These are phyloP conservation scores for Hepsetus odoe DNA, from an alignment of 2,113 vertebrate species.

Conservation along the genomic window DNA sequence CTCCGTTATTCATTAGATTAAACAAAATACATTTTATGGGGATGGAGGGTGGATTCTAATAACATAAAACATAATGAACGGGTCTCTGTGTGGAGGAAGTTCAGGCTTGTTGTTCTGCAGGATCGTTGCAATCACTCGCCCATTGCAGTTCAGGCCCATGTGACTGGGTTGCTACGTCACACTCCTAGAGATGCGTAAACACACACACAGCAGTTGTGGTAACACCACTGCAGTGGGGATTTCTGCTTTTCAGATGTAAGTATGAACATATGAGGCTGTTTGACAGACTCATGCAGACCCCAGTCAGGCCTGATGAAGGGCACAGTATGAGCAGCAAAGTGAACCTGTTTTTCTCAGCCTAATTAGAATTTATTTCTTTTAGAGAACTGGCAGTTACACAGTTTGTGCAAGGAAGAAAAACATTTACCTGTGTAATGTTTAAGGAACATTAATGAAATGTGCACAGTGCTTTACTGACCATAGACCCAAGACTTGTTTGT, in stretches of 20 bases:
- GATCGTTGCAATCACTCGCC: slow-evolving; percentile 18
- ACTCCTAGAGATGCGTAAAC: slow-evolving; percentile 58
- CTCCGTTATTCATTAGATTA: slow-evolving; percentile 2
- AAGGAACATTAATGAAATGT: slow-evolving; percentile 22
- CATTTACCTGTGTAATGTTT: slow-evolving; percentile 59
- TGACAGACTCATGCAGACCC: slow-evolving; percentile 43
- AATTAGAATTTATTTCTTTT: slow-evolving; percentile 71
- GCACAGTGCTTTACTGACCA: too few relatives aligned
- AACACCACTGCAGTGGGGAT: slow-evolving; percentile 51
- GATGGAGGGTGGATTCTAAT: slow-evolving; percentile 11
- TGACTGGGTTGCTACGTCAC: slow-evolving; percentile 55
- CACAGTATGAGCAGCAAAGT: slow-evolving; percentile 60
- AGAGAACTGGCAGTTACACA: slow-evolving; percentile 65
- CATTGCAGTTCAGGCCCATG: slow-evolving; percentile 34
- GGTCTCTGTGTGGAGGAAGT: background rate
- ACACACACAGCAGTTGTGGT: slow-evolving; percentile 30
- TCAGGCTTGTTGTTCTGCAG: slow-evolving; percentile 34
- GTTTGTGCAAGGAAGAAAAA: slow-evolving; percentile 62
- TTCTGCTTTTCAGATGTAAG: slow-evolving; percentile 62
- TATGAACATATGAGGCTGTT: slow-evolving; percentile 59
- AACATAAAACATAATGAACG: slow-evolving; percentile 8
- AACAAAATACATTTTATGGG: background rate
- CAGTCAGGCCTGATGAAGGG: background rate
- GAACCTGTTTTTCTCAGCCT: slow-evolving; percentile 62
- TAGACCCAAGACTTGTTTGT: too few relatives aligned